Base-by-base conservation (phyloP, 2,888 invertebrate species). In the Hermaeophaga mercurialis region DNA sequence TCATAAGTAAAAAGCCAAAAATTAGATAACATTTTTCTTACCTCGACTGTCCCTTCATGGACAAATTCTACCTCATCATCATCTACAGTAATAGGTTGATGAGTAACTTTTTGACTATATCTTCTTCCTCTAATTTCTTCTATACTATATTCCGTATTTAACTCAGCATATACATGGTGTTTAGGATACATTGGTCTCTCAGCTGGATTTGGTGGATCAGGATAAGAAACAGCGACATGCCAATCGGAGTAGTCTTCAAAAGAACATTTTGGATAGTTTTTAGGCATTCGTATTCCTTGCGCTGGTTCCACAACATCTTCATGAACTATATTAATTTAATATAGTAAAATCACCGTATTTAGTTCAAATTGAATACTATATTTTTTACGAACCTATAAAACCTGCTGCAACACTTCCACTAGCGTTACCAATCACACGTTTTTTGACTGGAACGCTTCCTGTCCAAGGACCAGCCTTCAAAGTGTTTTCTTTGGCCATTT, bases 401-500 rank as follows among this genome's bases (percentile, higher is more conserved):
- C 78, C 70, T 3, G 80, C 53, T 26, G 46, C 45, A 6, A 46
- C 38, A 45, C 19, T 59, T 43, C 73, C 56, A 74, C 74, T n/a
- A 54, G 73, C 54, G 75, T 74, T 4, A 5, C 34, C 56, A 22
- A 56, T 31, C 9, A 54, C 49, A 12, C 54, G 43, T 12, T 56
- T 66, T 66, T 63, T 68, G 67, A 15, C 55, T 61, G 38, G 75
- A 67, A 74, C 62, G 3, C 77, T 76, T 57, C 77, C 82, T 46
- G 81, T 85, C 91, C 90, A 91, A 2, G 85, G 83, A 1, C 88
- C 86, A 1, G 90, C 82, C 70, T 87, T 86, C 60, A 85, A 80
- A 1, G 82, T 79, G 74, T 91, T 91, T 75, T 91, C 91, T 71
- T 87, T 85, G 17, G 79, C 70, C n/a, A 75, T 71, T 58, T 80